Percentiles rank a stretch among this genome's conserved stretches.
Conservation (phyloP, 2,797 vertebrate species). For the Salarias fasciatus region DNA sequence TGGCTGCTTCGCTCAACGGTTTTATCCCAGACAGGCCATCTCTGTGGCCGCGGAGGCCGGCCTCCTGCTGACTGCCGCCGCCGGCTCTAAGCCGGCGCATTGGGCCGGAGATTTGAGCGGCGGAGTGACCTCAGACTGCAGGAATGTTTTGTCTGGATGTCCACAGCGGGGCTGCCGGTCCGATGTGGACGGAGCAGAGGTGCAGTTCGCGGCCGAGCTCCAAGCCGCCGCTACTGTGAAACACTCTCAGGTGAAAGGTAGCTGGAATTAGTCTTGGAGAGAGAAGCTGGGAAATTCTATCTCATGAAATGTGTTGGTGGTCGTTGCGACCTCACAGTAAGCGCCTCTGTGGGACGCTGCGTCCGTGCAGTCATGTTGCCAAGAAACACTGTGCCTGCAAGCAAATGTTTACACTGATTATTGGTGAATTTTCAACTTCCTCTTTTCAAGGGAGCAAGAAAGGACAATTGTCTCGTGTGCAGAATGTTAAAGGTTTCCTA, state of each 20-base stretch:
- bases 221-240: conserved; percentile 21
- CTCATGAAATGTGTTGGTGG: neutral
- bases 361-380: neutral
- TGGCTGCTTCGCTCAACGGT: conserved; percentile 39
- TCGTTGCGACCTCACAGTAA: neutral
- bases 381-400: neutral
- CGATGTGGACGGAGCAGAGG: conserved; percentile 37
- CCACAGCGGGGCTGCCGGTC: conserved; percentile 61
- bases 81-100: conserved; percentile 68
- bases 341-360: neutral
- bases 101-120: conserved; percentile 73
- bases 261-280: neutral
- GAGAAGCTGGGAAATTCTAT: neutral
- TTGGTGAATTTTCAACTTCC: conserved; percentile 2
- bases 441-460: too few relatives aligned
- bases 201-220: conserved; percentile 10
- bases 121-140: conserved; percentile 76
- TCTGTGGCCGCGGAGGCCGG: conserved; percentile 30
- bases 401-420: conserved; percentile 10
- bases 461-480: too few relatives aligned
- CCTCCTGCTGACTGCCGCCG: conserved; percentile 62
- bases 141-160: conserved; percentile 82
- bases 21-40: conserved; percentile 40
- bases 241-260: conserved; percentile 19
- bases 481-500: too few relatives aligned